Percentiles rank a stretch among this genome's conserved stretches.
Conservation (phyloP, 1,140 invertebrate species). For the Forficula auricularia region DNA sequence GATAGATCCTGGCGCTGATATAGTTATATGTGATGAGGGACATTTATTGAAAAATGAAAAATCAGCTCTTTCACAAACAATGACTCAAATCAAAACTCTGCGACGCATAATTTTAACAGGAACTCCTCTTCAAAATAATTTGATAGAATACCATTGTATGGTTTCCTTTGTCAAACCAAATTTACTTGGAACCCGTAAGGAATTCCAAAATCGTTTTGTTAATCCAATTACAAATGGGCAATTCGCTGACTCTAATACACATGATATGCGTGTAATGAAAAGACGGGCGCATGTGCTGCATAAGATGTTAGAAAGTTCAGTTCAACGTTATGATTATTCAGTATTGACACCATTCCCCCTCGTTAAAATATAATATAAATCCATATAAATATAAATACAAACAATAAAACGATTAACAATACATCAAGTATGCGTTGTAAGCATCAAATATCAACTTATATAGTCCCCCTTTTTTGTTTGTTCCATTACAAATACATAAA, state of each 20-base stretch:
- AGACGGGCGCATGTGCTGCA: constrained; percentile 81
- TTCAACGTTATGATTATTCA: constrained; percentile 81
- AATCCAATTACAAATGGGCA: constrained; percentile 92
- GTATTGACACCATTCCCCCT: constrained; percentile 82
- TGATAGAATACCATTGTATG: constrained; percentile 94
- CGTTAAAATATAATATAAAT: no score
- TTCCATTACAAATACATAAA: no score
- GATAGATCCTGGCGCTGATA: constrained; percentile 75
- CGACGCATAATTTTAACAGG: constrained; percentile 82
- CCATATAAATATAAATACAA: no score
- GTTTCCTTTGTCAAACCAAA: constrained; percentile 91
- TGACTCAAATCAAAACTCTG: constrained; percentile 56
- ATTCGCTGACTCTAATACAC: constrained; percentile 74
- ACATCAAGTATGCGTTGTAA: no score
- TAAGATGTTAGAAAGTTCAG: constrained; percentile 76
- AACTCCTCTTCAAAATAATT: constrained; percentile 90
- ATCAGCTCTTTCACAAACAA: constrained; percentile 66
- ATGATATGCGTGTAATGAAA: constrained; percentile 88
- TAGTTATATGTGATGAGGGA: constrained; percentile 87
- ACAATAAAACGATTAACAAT: no score
- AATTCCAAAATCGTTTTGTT: constrained; percentile 80
- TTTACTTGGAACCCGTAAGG: constrained; percentile 74
- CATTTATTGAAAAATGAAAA: constrained; percentile 85
- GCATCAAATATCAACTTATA: no score
- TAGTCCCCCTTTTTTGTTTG: no score